These are phyloP conservation scores for Trogon melanurus DNA, from an alignment of 2,113 vertebrate species.

Conservation along the genomic window DNA sequence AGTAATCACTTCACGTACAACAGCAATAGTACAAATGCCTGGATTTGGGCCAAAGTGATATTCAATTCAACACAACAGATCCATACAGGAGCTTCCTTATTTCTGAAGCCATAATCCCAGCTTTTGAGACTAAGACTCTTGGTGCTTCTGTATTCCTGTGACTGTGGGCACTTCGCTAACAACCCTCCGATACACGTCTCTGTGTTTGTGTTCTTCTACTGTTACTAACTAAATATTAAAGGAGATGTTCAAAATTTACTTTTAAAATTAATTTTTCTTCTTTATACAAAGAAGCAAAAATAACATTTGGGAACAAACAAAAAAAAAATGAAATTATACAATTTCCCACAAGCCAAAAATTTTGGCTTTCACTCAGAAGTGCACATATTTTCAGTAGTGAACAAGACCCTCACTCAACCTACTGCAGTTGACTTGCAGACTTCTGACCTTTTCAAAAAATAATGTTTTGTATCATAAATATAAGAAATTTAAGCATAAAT, in stretches of 20 bases:
- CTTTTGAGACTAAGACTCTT: background rate
- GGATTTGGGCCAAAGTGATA: background rate
- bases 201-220: background rate
- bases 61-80: background rate
- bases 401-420: background rate
- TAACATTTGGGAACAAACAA: background rate
- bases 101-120: background rate
- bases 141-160: background rate
- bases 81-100: background rate
- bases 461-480: too few species aligned
- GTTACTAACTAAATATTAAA: background rate
- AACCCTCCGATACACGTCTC: background rate
- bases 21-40: background rate
- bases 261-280: background rate
- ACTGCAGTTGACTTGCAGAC: background rate
- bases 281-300: background rate
- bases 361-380: background rate
- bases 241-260: background rate
- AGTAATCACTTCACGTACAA: background rate
- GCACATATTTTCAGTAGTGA: background rate
- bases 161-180: background rate
- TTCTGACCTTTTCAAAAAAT: background rate
- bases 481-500: background rate
- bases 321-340: too few species aligned
- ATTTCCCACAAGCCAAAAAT: background rate